Conservation (phyloP, 1,140 invertebrate genomes). For the Rhynchophorus ferrugineus region DNA sequence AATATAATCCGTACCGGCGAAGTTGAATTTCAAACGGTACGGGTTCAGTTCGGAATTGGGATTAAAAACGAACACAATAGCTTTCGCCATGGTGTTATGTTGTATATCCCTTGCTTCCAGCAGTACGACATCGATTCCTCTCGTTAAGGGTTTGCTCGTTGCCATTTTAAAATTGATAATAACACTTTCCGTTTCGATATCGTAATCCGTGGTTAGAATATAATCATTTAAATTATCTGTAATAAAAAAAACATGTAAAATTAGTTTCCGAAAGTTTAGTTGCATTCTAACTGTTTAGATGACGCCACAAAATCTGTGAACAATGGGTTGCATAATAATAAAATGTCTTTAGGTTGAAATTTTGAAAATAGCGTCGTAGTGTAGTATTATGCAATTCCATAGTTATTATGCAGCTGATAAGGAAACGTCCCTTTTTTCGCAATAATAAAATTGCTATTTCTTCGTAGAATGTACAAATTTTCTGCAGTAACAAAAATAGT, state of each 20-base stretch:
- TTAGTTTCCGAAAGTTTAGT: too few species aligned
- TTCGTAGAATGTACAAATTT: too few species aligned
- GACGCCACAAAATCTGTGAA: too few species aligned
- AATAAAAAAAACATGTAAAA: background rate
- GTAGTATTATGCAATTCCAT: too few species aligned
- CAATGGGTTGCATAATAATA: too few species aligned
- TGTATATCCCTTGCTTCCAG: conserved; percentile 10
- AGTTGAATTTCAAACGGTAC: conserved; percentile 9
- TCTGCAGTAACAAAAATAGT: too few species aligned
- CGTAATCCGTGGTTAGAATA: background rate
- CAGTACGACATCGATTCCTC: conserved; percentile 8
- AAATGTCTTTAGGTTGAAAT: too few species aligned
- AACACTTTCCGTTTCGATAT: background rate
- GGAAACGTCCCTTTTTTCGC: too few species aligned
- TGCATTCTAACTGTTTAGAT: too few species aligned
- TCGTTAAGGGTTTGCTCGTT: background rate
- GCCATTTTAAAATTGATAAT: conserved; percentile 3
- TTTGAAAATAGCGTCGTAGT: too few species aligned
- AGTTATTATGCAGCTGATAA: too few species aligned
- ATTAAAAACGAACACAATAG: conserved; percentile 6
- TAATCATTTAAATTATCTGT: conserved; percentile 11
- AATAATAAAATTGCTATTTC: too few species aligned
- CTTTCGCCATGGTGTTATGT: background rate
- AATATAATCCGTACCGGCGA: conserved; percentile 11
- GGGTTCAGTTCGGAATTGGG: background rate